A percentile compares a stretch with the other conserved stretches of the same genome.
These are phyloP conservation scores for Sialia sialis DNA, from an alignment of 2,113 vertebrate species.

Conservation along the genomic window DNA sequence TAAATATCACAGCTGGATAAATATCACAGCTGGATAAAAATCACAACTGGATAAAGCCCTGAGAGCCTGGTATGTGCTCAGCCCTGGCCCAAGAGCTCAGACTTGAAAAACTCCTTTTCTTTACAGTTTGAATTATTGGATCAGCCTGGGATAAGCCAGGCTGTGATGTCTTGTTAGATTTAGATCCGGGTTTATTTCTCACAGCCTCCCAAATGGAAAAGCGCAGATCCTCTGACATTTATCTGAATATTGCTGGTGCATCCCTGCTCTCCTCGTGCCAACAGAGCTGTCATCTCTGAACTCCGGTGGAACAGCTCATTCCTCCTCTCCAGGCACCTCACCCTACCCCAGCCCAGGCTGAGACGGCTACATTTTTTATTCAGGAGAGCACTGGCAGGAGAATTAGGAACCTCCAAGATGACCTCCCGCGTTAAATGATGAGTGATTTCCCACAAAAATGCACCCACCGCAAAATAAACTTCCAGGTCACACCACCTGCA, in stretches of 20 bases:
- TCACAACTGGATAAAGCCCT: not conserved
- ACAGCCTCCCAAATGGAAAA: not conserved
- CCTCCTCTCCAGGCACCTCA: not conserved
- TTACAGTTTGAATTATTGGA: not conserved
- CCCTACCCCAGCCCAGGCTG: accelerated
- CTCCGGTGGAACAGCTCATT: not conserved
- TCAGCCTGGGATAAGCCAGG: not conserved
- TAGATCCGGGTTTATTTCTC: not conserved
- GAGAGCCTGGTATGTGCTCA: not conserved
- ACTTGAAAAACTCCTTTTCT: not conserved
- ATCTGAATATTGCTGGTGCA: not conserved
- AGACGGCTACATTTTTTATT: not conserved
- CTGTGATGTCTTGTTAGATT: not conserved
- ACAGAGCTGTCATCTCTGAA: not conserved
- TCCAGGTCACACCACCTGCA: not conserved
- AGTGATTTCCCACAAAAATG: not conserved
- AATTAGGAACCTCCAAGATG: not conserved
- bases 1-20: not conserved
- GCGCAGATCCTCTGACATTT: not conserved
- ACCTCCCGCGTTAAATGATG: not conserved
- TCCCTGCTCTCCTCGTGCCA: not conserved
- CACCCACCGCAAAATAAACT: not conserved
- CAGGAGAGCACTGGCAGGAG: not conserved
- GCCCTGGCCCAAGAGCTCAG: not conserved
- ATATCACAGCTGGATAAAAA: not conserved